These are phyloP conservation scores for Protobothrops mucrosquamatus DNA, from an alignment of 2,113 vertebrate species.

Conservation along the genomic window DNA sequence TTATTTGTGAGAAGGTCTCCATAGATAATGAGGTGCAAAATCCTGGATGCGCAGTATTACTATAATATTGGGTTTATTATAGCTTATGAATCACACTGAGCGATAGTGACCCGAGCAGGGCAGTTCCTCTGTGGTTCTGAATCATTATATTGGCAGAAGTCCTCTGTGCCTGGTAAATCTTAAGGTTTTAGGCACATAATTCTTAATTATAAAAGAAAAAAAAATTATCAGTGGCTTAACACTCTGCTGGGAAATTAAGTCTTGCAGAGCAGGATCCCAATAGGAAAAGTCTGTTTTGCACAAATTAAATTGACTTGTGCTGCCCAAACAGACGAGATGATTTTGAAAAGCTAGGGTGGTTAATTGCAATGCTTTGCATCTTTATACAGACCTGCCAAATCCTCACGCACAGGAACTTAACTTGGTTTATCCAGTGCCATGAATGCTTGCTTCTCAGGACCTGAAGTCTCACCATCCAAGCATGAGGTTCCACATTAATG, in stretches of 20 bases:
- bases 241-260: constrained; percentile 62
- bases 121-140: constrained; percentile 17
- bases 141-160: neutral
- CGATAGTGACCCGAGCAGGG: neutral
- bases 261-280: constrained; percentile 36
- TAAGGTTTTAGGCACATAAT: constrained; percentile 48
- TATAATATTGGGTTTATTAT: neutral
- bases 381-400: neutral
- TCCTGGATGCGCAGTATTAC: neutral
- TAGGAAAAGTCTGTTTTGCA: constrained; percentile 42
- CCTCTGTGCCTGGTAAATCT: constrained; percentile 43
- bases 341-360: constrained; percentile 39
- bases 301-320: constrained; percentile 57
- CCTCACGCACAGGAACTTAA: neutral
- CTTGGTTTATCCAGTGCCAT: neutral
- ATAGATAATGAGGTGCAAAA: constrained; percentile 1
- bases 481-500: neutral
- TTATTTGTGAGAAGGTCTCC: neutral
- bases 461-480: neutral
- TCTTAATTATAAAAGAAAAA: constrained; percentile 62
- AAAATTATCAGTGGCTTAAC: constrained; percentile 51
- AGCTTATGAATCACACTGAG: constrained; percentile 13
- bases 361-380: constrained; percentile 31
- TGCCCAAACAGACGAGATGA: constrained; percentile 34
- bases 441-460: neutral